A percentile compares a stretch with the other conserved stretches of the same genome.
phyloP scores from a whole-genome alignment of 2,797 vertebrate species.

The Sebastes ruberrimus region DNA sequence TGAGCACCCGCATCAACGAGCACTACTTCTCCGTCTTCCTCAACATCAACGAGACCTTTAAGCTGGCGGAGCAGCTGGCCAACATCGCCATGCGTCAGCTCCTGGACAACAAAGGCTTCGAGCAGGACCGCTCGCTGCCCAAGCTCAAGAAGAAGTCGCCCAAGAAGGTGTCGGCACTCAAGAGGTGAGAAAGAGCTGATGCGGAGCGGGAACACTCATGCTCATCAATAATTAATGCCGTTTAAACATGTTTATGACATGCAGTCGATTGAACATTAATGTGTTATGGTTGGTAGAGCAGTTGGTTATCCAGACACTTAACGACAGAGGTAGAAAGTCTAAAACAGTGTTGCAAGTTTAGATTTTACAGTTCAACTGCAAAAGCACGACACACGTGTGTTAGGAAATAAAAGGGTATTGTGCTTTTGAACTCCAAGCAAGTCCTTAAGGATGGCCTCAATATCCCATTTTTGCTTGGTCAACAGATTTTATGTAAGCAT shows the following conservation, averaged over 20 bases:
- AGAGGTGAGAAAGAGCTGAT: constrained; percentile 85
- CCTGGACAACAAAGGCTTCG: constrained; percentile 97
- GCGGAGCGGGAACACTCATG: not conserved
- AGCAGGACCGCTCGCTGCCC: constrained; percentile 94
- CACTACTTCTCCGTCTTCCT: constrained; percentile 97
- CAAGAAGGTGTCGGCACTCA: constrained; percentile 95
- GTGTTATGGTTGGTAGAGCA: not conserved
- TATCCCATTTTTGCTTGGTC: not conserved
- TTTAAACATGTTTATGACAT: not conserved
- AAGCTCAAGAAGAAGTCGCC: constrained; percentile 97
- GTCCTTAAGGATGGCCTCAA: not conserved
- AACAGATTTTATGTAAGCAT: constrained; percentile 1
- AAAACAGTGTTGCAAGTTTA: not conserved
- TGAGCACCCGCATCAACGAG: constrained; percentile 92
- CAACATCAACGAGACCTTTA: constrained; percentile 97
- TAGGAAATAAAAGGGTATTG: not conserved
- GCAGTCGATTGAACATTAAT: not conserved
- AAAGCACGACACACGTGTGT: not conserved
- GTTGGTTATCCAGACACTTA: not conserved
- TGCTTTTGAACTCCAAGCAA: not conserved
- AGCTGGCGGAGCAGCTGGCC: constrained; percentile 96
- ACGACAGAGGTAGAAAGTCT: not conserved
- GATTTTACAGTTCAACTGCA: not conserved
- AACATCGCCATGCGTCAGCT: constrained; percentile 99
- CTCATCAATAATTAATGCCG: constrained; percentile 4